Conservation (phyloP, 2,797 vertebrate genomes). For the Vireo griseus region DNA sequence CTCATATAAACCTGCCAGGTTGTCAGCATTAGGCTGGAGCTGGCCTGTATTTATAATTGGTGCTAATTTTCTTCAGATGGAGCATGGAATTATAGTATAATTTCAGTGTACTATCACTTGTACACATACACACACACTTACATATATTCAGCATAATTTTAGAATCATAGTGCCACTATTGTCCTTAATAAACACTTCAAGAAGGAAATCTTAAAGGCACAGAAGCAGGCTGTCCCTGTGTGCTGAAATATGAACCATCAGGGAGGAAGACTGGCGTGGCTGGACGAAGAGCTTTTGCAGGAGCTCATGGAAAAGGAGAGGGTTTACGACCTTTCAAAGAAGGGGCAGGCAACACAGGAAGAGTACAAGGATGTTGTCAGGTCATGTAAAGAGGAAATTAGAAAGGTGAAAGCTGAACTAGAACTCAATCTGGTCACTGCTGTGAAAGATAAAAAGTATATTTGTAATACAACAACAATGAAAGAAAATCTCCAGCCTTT, state of each 20-base stretch:
- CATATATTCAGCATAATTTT: background rate
- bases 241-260: fast-evolving
- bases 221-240: background rate
- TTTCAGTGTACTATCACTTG: background rate
- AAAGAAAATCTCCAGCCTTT: background rate
- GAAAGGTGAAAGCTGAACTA: background rate
- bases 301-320: background rate
- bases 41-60: background rate
- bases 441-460: background rate
- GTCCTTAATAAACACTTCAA: background rate
- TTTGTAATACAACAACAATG: background rate
- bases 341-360: background rate
- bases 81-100: background rate
- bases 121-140: background rate
- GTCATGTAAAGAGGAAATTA: background rate
- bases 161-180: background rate
- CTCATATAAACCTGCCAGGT: background rate
- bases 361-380: background rate
- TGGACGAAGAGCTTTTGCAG: background rate
- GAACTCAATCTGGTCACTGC: background rate
- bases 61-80: background rate
- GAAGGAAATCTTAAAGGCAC: background rate
- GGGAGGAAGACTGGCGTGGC: background rate
- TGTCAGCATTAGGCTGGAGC: background rate
- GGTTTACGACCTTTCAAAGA: background rate